Percentiles rank a stretch among this genome's conserved stretches.
Conservation (phyloP, 2,888 invertebrate species). For the Odontocolon sp. region DNA sequence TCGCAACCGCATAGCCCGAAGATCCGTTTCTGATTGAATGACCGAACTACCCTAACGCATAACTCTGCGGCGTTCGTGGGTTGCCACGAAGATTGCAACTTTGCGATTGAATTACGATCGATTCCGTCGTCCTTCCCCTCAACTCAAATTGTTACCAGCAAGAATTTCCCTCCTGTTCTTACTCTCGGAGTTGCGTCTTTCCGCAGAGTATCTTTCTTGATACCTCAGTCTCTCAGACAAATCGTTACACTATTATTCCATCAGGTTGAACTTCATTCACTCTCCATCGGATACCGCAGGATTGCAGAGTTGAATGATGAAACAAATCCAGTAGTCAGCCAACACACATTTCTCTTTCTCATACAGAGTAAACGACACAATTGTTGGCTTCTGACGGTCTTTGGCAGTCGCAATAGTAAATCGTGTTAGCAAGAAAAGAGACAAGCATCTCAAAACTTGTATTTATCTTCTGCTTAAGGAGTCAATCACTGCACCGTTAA, state of each 20-base stretch:
- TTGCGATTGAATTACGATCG: constrained; percentile 68
- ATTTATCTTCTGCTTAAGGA: too few relatives aligned
- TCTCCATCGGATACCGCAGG: not conserved
- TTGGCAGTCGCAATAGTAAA: too few relatives aligned
- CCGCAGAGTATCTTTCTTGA: constrained; percentile 54
- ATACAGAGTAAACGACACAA: too few relatives aligned
- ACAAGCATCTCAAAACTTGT: too few relatives aligned
- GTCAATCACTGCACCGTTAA: too few relatives aligned
- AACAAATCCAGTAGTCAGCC: not conserved
- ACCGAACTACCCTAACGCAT: constrained; percentile 63
- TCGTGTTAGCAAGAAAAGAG: too few relatives aligned
- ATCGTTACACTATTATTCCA: constrained; percentile 35
- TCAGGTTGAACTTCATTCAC: constrained; percentile 22
- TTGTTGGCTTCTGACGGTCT: too few relatives aligned
- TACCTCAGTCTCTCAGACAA: constrained; percentile 34
- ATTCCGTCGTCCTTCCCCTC: constrained; percentile 43
- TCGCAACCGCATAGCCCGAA: constrained; percentile 61
- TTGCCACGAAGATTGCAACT: constrained; percentile 67
- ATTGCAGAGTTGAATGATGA: not conserved
- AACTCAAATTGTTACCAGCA: constrained; percentile 20
- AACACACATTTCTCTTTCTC: too few relatives aligned
- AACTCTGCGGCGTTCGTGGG: constrained; percentile 66
- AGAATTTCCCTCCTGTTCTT: constrained; percentile 14
- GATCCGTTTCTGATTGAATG: constrained; percentile 65
- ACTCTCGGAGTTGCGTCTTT: constrained; percentile 20